Conservation (phyloP, 1,140 invertebrate species). For the Ruditapes philippinarum region DNA sequence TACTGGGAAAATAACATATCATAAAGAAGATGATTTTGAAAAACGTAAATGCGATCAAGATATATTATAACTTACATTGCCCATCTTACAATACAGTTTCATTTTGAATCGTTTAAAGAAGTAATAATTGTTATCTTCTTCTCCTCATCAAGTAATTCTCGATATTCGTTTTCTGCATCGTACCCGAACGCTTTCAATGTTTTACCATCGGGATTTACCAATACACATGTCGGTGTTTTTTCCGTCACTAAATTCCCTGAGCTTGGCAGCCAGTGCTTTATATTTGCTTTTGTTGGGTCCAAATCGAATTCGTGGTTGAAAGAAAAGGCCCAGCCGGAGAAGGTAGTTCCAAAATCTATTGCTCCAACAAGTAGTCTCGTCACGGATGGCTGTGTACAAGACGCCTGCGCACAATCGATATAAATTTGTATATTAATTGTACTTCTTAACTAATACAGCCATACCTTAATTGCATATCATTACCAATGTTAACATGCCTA, state of each 20-base stretch:
- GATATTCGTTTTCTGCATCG: conserved; percentile 25
- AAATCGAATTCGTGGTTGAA: neutral
- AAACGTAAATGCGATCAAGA: no score
- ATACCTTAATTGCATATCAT: no score
- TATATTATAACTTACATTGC: no score
- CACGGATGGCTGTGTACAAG: no score
- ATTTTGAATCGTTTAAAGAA: conserved; percentile 40
- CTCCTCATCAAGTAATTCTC: neutral
- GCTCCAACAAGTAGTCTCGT: neutral
- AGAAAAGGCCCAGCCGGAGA: neutral
- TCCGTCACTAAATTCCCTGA: neutral
- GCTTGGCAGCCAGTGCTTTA: neutral
- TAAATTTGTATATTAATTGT: no score
- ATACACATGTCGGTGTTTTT: neutral
- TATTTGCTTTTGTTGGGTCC: neutral
- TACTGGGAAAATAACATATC: no score
- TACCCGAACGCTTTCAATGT: conserved; percentile 20
- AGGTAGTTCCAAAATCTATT: neutral
- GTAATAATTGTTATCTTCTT: neutral
- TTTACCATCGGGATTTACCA: conserved; percentile 10
- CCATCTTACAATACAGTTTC: neutral
- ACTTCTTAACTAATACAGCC: no score
- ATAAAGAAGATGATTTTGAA: no score
- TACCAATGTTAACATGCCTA: no score
- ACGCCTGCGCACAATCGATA: no score